Base-by-base conservation (phyloP, 2,113 vertebrate species). In the Cryptomyrus ogoouensis region DNA sequence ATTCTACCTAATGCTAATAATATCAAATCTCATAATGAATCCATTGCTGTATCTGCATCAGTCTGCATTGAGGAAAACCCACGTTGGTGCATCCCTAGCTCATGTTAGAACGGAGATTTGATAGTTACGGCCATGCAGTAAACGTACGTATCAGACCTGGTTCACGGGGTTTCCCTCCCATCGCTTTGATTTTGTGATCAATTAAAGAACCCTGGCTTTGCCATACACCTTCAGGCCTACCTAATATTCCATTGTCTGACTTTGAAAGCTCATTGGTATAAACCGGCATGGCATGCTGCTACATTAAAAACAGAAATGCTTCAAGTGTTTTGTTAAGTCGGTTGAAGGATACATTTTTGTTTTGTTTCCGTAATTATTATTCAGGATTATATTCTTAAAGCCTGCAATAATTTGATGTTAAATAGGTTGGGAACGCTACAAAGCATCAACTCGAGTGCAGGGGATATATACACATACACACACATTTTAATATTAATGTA, bases 221-320 rank as follows among this genome's bases (percentile, higher is more conserved):
- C 39, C 47, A 3, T 3, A 44, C 90, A 46, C 0, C 15, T 91
- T 77, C 15, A 44, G 5, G 5, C 31, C 80, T 90, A 70, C 49
- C 27, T 47, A 70, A 1, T 66, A 44, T 83, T 88, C 13, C 12
- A 13, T 35, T 89, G 46, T 66, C 21, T 89, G 77, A 80, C 62
- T 3, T 87, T 91, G 66, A 7, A 17, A 88, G 15, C 80, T 91
- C 89, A 15, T 92, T 91, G 91, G 19, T 12, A 6, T 62, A 88
- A 4, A 87, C 90, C 85, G 12, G 12, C 13, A 27, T 53, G 24
- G 0, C 85, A 24, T 24, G n/a, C 52, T n/a, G 24, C 31, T 53
- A 19, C 24, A 56, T 58, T 89, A 83, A 89, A 58, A 7, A 24
- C 21, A 5, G 35, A 46, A 53, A 53, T 24, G 17, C 53, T 58